These are phyloP conservation scores for Rhodeus uyekii DNA, from an alignment of 2,797 vertebrate species.

Conservation along the genomic window DNA sequence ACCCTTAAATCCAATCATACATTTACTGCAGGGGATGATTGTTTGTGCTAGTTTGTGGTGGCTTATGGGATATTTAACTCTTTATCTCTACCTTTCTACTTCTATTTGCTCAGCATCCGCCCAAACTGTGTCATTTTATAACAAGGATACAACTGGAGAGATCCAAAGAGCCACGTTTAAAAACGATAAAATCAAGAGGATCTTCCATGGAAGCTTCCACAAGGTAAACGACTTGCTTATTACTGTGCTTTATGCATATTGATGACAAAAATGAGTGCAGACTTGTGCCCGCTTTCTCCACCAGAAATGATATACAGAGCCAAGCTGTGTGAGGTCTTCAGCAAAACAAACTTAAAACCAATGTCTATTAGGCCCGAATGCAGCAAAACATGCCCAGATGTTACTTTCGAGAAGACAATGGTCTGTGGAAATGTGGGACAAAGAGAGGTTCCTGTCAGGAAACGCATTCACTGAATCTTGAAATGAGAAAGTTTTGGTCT, in stretches of 20 bases:
- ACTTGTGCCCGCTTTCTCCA: not conserved
- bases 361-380: not conserved
- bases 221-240: conserved; percentile 82
- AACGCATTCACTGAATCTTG: not conserved
- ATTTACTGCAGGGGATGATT: not conserved
- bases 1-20: not conserved
- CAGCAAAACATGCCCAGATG: conserved; percentile 1
- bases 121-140: conserved; percentile 93
- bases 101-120: conserved; percentile 78
- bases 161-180: conserved; percentile 89
- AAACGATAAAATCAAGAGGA: conserved; percentile 82
- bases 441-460: not conserved
- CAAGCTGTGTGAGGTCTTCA: conserved; percentile 15
- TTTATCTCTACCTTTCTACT: not conserved
- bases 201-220: conserved; percentile 98
- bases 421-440: not conserved
- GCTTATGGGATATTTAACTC: not conserved
- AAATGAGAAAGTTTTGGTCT: not conserved
- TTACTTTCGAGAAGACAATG: not conserved
- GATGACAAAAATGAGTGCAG: not conserved
- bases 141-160: conserved; percentile 88
- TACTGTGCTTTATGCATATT: not conserved
- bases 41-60: not conserved
- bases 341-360: not conserved
- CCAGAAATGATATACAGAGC: not conserved